Evolutionary conservation across 92 coral and sea anemone species (phyloP), one percentile per base, ranked within the genome.

Genomic region (Zoanthus sansibaricus): DNA sequence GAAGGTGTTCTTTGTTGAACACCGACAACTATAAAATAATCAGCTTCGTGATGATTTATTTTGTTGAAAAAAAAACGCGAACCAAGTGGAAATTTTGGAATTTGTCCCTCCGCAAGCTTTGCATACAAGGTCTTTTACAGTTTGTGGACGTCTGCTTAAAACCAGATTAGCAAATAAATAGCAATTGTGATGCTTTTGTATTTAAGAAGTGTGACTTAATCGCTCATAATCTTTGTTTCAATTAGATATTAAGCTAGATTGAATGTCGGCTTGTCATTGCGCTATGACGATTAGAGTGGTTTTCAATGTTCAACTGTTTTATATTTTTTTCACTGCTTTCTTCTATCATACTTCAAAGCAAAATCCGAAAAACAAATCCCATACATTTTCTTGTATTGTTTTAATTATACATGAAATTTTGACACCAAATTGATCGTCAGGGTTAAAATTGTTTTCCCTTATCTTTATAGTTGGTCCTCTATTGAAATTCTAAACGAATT

Each of bases 401-500:
- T 37, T 11, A 15, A 7, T 58, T 21, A 17, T 37, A 79, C 72
- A 8, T 11, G 66, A 13, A 4, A 17, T 14, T 16, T 58, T 6
- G 66, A 10, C 14, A 12, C 66, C 3, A 58, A 58, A 58, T 17
- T 12, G 66, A 4, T 17, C 15, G 18, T 61, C 4, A 61, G 17
- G 30, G 25, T 18, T 16, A 0, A 20, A 6, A 6, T 32, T 42
- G 21, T 44, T 45, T 59, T 7, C 12, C 7, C 45, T 62, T 3
- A 6, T 31, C 4, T 37, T 37, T 37, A 37, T 37, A 37, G 2
- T 37, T 4, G 42, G 42, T 37, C 42, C 42, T 49, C 9, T 49
- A 45, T 42, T 46, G 49, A 18, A 46, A 45, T 80, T 25, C 45
- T 13, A 64, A 61, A 80, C 62, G 16, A 18, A 80, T 80, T 80